phyloP scores from a whole-genome alignment of 2,888 invertebrate species.

The Harpalus rufipes region DNA sequence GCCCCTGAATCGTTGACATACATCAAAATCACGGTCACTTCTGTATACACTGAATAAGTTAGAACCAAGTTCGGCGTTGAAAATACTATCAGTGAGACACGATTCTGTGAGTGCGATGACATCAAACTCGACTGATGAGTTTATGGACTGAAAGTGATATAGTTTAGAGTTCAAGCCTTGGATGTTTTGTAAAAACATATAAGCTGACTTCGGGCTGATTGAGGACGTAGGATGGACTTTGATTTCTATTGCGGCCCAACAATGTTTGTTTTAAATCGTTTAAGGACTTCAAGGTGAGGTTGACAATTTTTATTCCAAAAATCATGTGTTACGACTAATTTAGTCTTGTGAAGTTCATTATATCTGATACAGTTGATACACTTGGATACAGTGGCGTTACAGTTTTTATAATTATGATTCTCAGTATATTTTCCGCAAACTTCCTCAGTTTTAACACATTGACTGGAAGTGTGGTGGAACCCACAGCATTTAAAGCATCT shows the following conservation, averaged over 20 bases:
- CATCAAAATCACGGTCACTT: not conserved
- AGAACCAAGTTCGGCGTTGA: not conserved
- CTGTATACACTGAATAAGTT: not conserved
- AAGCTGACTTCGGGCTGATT: not conserved
- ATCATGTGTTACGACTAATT: too few species aligned
- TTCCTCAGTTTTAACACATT: too few species aligned
- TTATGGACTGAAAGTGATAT: not conserved
- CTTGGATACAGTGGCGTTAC: too few species aligned
- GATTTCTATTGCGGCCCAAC: not conserved
- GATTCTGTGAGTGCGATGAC: not conserved
- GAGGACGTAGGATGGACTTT: not conserved
- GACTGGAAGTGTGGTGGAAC: too few species aligned
- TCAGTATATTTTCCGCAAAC: too few species aligned
- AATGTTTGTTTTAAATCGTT: too few species aligned
- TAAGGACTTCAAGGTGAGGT: too few species aligned
- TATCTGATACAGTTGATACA: too few species aligned
- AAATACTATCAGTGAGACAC: slow-evolving; percentile 1
- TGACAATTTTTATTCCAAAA: too few species aligned
- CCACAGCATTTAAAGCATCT: too few species aligned
- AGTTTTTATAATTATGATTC: too few species aligned
- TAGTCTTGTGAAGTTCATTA: too few species aligned
- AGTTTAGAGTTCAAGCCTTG: not conserved
- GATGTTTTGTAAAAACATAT: not conserved
- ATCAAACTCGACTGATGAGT: not conserved
- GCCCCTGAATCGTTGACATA: not conserved